phyloP scores from a whole-genome alignment of 2,113 vertebrate genomes.

The Sciurus niger region DNA sequence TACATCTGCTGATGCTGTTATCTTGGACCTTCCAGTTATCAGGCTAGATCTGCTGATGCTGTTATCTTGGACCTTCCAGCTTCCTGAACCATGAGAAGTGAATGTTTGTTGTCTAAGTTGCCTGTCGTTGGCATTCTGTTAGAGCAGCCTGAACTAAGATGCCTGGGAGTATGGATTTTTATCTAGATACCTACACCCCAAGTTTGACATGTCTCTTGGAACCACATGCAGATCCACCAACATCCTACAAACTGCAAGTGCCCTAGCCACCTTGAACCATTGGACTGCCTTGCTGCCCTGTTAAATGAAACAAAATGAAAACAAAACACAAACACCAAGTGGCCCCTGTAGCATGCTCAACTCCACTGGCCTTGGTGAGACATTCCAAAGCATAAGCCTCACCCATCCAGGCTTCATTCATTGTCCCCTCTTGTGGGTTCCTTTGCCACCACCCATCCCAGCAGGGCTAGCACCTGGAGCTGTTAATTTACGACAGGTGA shows the following conservation, averaged over 20 bases:
- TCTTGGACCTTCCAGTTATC: neutral
- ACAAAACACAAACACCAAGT: conserved; percentile 31
- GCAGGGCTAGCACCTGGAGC: neutral
- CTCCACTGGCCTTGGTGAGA: neutral
- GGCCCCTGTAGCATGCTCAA: neutral
- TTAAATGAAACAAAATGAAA: conserved; percentile 63
- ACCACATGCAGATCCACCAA: neutral
- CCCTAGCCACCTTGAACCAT: neutral
- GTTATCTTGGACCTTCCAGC: neutral
- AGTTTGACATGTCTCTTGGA: neutral
- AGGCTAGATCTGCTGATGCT: neutral
- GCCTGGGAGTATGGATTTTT: neutral
- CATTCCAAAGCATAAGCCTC: neutral
- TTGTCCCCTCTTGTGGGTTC: neutral
- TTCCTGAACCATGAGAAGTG: neutral
- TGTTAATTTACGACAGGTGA: conserved; percentile 65
- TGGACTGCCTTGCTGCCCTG: neutral
- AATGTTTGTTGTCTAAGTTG: neutral
- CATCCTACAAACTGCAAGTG: neutral
- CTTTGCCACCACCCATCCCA: conserved; percentile 31
- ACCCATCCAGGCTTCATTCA: neutral
- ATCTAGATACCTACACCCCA: neutral
- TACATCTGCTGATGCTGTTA: neutral
- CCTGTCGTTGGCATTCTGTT: neutral
- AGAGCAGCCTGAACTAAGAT: neutral